phyloP scores from a whole-genome alignment of 2,888 invertebrate species.

The Minunthozetes semirufus region DNA sequence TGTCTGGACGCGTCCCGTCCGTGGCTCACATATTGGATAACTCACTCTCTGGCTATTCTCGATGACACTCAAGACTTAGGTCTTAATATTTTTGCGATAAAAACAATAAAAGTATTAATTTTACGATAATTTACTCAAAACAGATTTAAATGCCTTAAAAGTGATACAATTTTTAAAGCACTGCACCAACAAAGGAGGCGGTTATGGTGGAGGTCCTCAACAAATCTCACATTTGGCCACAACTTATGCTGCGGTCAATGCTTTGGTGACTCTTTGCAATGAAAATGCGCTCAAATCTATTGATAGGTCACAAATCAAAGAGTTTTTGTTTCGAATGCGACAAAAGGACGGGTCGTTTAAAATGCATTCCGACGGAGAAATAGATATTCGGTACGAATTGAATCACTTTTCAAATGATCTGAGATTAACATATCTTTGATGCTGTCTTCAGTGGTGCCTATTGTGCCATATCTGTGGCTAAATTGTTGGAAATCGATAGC shows the following conservation, averaged over 20 bases:
- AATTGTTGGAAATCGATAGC: conserved; percentile 69
- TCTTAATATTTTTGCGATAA: neutral
- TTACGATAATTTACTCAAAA: neutral
- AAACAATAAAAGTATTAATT: neutral
- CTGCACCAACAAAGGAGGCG: conserved; percentile 33
- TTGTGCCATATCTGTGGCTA: conserved; percentile 85
- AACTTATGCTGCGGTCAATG: conserved; percentile 93
- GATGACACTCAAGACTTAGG: conserved; percentile 51
- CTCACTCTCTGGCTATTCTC: conserved; percentile 77
- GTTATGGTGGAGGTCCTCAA: conserved; percentile 76
- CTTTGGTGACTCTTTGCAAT: conserved; percentile 81
- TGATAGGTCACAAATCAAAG: conserved; percentile 65
- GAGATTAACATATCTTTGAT: conserved; percentile 20
- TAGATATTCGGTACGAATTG: conserved; percentile 60
- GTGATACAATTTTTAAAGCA: conserved; percentile 32
- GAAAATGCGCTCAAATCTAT: conserved; percentile 78
- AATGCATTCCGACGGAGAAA: conserved; percentile 85
- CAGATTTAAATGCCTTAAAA: neutral
- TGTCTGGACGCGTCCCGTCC: conserved; percentile 88
- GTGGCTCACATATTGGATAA: conserved; percentile 95
- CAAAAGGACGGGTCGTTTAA: conserved; percentile 81
- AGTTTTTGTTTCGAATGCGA: conserved; percentile 70
- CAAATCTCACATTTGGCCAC: conserved; percentile 90
- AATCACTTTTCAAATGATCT: neutral
- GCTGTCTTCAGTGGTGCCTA: conserved; percentile 70